These are phyloP conservation scores for Symphodus melops DNA, from an alignment of 2,113 vertebrate genomes.

Conservation along the genomic window DNA sequence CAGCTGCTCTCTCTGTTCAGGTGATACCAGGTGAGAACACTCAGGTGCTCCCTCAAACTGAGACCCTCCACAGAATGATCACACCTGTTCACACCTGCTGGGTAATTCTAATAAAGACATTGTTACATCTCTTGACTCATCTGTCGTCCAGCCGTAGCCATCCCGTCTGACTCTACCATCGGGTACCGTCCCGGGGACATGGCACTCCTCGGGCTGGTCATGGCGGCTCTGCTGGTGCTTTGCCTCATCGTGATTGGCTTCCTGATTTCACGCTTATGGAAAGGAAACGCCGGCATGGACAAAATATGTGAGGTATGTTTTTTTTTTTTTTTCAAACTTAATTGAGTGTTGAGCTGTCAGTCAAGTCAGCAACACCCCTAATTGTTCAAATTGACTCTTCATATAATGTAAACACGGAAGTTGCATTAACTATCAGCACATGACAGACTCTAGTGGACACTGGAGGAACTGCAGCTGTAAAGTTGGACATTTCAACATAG, in stretches of 20 bases:
- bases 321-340: not conserved
- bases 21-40: slow-evolving; percentile 78
- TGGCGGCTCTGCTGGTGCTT: slow-evolving; percentile 85
- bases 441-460: too few relatives aligned
- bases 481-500: too few relatives aligned
- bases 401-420: too few relatives aligned
- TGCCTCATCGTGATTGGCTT: slow-evolving; percentile 84
- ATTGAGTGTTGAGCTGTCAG: too few relatives aligned
- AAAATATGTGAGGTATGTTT: slow-evolving; percentile 79
- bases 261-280: slow-evolving; percentile 79
- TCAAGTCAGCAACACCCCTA: too few relatives aligned
- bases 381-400: too few relatives aligned
- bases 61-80: too few relatives aligned
- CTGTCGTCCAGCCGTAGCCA: slow-evolving; percentile 56
- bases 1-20: slow-evolving; percentile 79
- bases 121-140: not conserved
- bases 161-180: slow-evolving; percentile 70
- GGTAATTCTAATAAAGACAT: not conserved
- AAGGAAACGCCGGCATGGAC: slow-evolving; percentile 63
- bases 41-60: too few relatives aligned
- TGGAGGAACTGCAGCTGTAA: too few relatives aligned
- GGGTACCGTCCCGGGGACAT: slow-evolving; percentile 84
- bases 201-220: slow-evolving; percentile 84
- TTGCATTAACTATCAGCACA: too few relatives aligned
- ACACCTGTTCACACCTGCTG: too few relatives aligned